These are phyloP conservation scores for Dasyprocta punctata DNA, from an alignment of 2,113 vertebrate genomes.

Conservation along the genomic window DNA sequence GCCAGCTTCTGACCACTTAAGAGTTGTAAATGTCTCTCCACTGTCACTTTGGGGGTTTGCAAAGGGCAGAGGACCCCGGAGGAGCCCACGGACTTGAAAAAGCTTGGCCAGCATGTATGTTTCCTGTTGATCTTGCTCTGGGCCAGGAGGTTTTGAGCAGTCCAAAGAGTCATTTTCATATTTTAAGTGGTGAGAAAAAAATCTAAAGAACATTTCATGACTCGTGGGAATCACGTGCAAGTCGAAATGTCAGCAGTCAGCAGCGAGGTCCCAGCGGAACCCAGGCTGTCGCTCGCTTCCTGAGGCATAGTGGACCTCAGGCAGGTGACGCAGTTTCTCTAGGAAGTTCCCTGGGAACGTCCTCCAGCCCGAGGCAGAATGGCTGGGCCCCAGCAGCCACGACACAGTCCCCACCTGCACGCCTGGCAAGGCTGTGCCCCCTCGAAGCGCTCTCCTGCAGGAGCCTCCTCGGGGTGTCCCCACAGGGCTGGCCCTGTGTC, in stretches of 20 bases:
- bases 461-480: neutral
- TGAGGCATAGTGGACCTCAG: accelerated
- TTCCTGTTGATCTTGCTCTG: neutral
- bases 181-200: neutral
- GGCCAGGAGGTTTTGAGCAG: neutral
- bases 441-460: neutral
- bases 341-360: neutral
- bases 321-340: neutral
- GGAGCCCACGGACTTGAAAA: too few species aligned
- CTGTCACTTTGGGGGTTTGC: neutral
- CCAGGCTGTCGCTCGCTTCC: neutral
- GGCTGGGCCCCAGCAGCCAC: neutral
- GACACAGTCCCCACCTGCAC: neutral
- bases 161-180: neutral
- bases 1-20: neutral
- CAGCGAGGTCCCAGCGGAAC: neutral
- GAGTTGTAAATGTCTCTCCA: too few species aligned
- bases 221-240: too few species aligned
- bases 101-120: accelerated
- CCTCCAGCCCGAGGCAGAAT: neutral
- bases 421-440: accelerated
- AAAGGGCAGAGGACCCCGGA: neutral
- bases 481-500: accelerated
- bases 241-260: neutral
- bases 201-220: neutral